Percentiles rank a stretch among this genome's conserved stretches.
Conservation (phyloP, 2,888 invertebrate genomes). For the Iphiclides podalirius region DNA sequence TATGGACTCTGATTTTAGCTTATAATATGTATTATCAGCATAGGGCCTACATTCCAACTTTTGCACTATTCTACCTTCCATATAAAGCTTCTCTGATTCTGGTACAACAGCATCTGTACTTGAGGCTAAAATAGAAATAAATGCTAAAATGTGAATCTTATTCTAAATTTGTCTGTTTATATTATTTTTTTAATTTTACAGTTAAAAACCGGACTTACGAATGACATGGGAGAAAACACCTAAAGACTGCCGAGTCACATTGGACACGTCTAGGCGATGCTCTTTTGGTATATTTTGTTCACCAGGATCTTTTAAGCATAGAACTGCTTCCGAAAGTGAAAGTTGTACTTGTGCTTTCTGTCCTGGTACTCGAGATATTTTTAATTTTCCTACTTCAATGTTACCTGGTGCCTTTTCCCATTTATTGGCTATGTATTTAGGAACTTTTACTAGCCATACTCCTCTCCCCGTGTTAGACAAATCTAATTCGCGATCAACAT, state of each 20-base stretch:
- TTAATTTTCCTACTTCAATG: slow-evolving; percentile 95
- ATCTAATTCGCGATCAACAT: slow-evolving; percentile 90
- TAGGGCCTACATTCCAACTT: slow-evolving; percentile 96
- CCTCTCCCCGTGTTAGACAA: slow-evolving; percentile 93
- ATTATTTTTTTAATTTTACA: too few species aligned
- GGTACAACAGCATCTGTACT: slow-evolving; percentile 84
- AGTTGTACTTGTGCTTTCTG: slow-evolving; percentile 94
- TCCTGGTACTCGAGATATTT: slow-evolving; percentile 89
- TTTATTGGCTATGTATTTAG: slow-evolving; percentile 96
- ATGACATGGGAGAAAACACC: slow-evolving; percentile 91
- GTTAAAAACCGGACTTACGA: too few species aligned
- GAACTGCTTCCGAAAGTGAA: slow-evolving; percentile 88
- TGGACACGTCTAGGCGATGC: slow-evolving; percentile 94
- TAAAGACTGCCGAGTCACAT: slow-evolving; percentile 93
- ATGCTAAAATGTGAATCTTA: too few species aligned
- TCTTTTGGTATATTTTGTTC: slow-evolving; percentile 94
- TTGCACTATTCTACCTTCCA: slow-evolving; percentile 98
- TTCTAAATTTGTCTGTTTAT: too few species aligned
- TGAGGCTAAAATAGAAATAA: slow-evolving; percentile 65
- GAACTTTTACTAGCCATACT: slow-evolving; percentile 98
- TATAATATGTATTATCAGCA: slow-evolving; percentile 93
- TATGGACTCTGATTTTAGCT: slow-evolving; percentile 92
- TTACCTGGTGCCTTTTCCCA: slow-evolving; percentile 96
- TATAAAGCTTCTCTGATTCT: slow-evolving; percentile 90
- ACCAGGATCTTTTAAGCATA: slow-evolving; percentile 87